Percentiles rank a stretch among this genome's conserved stretches.
phyloP scores from a whole-genome alignment of 2,113 vertebrate genomes.

The Myanophis thanlyinensis region DNA sequence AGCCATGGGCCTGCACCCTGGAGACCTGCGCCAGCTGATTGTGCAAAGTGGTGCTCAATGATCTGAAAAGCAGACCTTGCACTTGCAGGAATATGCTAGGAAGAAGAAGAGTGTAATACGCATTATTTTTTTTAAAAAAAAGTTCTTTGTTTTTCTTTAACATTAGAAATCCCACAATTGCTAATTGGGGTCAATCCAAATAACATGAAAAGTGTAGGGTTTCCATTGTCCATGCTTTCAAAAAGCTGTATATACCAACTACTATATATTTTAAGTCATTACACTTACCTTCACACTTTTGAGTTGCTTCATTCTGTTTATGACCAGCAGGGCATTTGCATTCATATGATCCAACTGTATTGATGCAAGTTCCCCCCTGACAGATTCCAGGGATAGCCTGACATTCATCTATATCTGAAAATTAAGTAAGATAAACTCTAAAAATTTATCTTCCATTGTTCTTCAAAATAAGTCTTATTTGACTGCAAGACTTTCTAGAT shows the following conservation, averaged over 20 bases:
- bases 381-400: conserved; percentile 77
- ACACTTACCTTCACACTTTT: conserved; percentile 76
- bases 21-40: no score
- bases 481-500: neutral
- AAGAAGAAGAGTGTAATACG: neutral
- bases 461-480: conserved; percentile 10
- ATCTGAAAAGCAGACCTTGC: no score
- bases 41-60: no score
- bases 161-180: neutral
- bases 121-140: no score
- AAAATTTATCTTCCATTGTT: neutral
- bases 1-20: no score
- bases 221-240: neutral
- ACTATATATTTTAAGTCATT: neutral
- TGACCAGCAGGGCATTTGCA: conserved; percentile 76
- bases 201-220: neutral
- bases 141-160: neutral
- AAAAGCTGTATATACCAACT: neutral
- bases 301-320: conserved; percentile 69
- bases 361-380: conserved; percentile 76
- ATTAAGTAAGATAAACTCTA: neutral
- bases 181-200: neutral
- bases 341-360: conserved; percentile 74
- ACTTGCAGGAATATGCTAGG: no score
- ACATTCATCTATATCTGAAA: conserved; percentile 79